Base-by-base conservation (phyloP, 1,140 invertebrate genomes). In the Acromyrmex heyeri region DNA sequence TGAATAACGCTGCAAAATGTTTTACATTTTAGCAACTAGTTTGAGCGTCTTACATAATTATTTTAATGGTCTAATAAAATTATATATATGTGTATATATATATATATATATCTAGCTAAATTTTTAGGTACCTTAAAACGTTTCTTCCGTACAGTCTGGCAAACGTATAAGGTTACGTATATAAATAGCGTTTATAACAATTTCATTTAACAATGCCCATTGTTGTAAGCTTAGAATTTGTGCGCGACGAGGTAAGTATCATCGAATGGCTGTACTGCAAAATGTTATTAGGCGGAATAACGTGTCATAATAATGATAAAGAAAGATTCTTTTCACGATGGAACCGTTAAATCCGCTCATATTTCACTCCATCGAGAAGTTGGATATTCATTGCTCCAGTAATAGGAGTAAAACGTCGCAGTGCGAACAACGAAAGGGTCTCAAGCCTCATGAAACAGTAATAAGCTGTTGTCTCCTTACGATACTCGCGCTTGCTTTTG, bases 401-500 rank as follows among this genome's bases (percentile, higher is more conserved):
- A 14, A n/a, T 16, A 69, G 10, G 57, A 61, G 61, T 34, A 70
- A 10, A 83, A 73, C 27, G 69, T 4, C 24, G 38, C 38, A 79
- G 12, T 34, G 62, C n/a, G 57, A 72, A 16, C 50, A 72, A 59
- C 34, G n/a, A 69, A 81, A 69, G 61, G n/a, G 8, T 18, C 34
- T 21, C 16, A 30, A 59, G 5, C 16, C 67, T 82, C 53, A 55
- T 82, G 78, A 82, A 82, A 82, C 34, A 72, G 34, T 82, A 89
- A 89, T 86, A 82, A 81, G 87, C 75, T 34, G 59, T 76, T 87
- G 53, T 64, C 70, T 38, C 38, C 21, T 64, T 48, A 50, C 50
- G 67, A 86, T 57, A 44, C 14, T 27, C 57, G 48, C 30, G 48
- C 34, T 64, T 7, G 77, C 61, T 81, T 83, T 61, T 75, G 69